Evolutionary conservation across 2,113 vertebrate genomes (phyloP).

Genomic region (Candoia aspera): DNA sequence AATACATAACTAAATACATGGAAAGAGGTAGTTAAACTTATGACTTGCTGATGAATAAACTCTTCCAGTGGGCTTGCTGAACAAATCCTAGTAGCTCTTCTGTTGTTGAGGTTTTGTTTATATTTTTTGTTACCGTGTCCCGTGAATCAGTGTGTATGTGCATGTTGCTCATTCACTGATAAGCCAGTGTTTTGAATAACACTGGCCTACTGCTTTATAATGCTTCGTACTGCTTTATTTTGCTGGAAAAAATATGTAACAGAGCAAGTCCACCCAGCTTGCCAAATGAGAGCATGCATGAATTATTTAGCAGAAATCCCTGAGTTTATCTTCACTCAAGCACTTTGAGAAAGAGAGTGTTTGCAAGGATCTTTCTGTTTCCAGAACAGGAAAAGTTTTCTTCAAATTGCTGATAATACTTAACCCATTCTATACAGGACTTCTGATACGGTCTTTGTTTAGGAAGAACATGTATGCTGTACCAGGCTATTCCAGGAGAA

Average conservation of each 20-base stretch:
- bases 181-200: background rate
- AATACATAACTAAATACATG: background rate
- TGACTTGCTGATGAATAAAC: background rate
- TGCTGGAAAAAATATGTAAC: background rate
- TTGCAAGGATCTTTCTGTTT: constrained; percentile 29
- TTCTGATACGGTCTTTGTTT: background rate
- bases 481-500: background rate
- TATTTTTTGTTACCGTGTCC: background rate
- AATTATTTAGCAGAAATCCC: constrained; percentile 58
- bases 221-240: background rate
- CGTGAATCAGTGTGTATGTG: background rate
- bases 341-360: constrained; percentile 25
- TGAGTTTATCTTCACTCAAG: constrained; percentile 27
- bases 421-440: constrained; percentile 9
- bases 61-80: background rate
- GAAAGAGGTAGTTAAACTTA: background rate
- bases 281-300: background rate
- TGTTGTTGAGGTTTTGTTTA: background rate
- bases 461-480: background rate
- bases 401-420: constrained; percentile 15
- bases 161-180: background rate
- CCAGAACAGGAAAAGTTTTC: constrained; percentile 39
- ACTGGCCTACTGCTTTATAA: background rate
- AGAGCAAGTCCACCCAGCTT: background rate
- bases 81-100: background rate